Conservation (phyloP, 2,797 vertebrate genomes). For the Carduelis carduelis region DNA sequence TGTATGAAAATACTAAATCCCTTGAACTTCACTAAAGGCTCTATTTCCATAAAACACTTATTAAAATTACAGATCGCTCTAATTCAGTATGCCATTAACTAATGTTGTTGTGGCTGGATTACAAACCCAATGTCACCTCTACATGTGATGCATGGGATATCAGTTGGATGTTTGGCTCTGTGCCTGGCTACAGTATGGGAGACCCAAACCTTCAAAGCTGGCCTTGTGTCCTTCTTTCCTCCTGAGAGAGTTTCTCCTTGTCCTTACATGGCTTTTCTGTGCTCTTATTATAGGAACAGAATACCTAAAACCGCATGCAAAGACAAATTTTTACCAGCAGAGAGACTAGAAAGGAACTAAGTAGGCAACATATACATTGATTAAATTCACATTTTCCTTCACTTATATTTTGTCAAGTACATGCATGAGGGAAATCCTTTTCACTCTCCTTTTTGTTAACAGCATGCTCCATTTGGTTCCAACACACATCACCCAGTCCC, state of each 20-base stretch:
- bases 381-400: neutral
- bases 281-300: conserved; percentile 53
- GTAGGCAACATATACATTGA: neutral
- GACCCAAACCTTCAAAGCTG: conserved; percentile 56
- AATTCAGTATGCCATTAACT: conserved; percentile 34
- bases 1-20: neutral
- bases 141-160: neutral
- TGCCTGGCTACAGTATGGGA: conserved; percentile 56
- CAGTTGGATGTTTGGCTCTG: conserved; percentile 57
- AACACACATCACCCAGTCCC: neutral
- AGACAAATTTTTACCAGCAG: conserved; percentile 57
- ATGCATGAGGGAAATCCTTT: neutral
- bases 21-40: conserved; percentile 30
- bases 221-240: conserved; percentile 41
- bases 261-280: conserved; percentile 55
- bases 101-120: conserved; percentile 57
- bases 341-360: conserved; percentile 10
- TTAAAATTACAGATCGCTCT: conserved; percentile 62
- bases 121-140: conserved; percentile 56
- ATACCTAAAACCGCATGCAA: conserved; percentile 55
- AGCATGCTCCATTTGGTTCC: neutral
- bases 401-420: neutral
- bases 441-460: neutral
- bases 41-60: conserved; percentile 65
- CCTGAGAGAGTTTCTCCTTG: conserved; percentile 50